phyloP scores from a whole-genome alignment of 2,113 vertebrate species.

The Xerus inauris region DNA sequence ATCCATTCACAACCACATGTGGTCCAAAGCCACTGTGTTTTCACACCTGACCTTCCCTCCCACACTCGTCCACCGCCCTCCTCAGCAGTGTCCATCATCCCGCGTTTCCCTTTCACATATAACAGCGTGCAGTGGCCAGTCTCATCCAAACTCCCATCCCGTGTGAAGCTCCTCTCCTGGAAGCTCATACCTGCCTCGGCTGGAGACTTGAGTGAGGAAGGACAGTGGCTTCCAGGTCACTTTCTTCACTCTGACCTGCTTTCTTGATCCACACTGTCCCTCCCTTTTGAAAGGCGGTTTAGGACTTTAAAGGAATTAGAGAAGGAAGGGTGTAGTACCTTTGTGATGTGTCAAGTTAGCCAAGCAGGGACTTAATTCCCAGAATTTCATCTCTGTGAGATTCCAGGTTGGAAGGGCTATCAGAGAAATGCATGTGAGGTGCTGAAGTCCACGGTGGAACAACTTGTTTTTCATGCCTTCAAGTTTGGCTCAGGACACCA shows the following conservation, averaged over 20 bases:
- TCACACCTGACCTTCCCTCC: neutral
- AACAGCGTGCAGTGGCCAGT: neutral
- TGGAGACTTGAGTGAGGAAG: neutral
- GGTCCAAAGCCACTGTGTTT: no score
- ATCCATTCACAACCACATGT: neutral
- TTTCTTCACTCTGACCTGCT: neutral
- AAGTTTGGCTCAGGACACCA: accelerated
- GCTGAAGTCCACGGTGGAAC: neutral
- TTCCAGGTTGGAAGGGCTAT: neutral
- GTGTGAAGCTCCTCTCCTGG: neutral
- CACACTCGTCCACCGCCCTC: neutral
- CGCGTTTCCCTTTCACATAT: neutral
- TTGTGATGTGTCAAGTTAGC: neutral
- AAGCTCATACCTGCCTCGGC: neutral
- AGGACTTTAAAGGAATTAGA: neutral
- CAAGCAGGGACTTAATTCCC: neutral
- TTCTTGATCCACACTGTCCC: neutral
- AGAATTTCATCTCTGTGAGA: neutral
- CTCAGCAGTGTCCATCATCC: neutral
- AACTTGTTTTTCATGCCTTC: neutral
- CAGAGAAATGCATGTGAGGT: neutral
- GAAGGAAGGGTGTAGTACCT: neutral
- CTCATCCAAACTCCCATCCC: neutral
- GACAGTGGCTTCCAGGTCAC: neutral
- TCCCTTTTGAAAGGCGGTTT: neutral